These are phyloP conservation scores for Sminthopsis crassicaudata DNA, from an alignment of 2,113 vertebrate species.

Conservation along the genomic window DNA sequence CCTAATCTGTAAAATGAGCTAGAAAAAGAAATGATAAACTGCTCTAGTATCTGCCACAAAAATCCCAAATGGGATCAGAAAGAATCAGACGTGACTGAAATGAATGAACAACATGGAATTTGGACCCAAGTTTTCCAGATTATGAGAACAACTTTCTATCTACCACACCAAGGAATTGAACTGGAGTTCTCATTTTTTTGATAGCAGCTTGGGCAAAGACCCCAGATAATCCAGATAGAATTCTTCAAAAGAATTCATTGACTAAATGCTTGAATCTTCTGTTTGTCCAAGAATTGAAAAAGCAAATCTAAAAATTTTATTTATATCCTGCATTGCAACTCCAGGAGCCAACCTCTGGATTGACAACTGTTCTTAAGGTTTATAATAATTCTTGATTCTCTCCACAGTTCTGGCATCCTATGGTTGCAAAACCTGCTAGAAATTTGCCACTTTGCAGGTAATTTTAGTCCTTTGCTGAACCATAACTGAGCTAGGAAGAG, in stretches of 20 bases:
- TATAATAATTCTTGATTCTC: not conserved
- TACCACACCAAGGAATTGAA: not conserved
- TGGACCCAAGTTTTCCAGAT: too few species aligned
- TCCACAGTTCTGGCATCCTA: not conserved
- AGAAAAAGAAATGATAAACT: too few species aligned
- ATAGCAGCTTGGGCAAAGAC: not conserved
- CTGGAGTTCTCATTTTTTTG: not conserved
- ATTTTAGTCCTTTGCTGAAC: not conserved
- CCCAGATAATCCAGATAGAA: not conserved
- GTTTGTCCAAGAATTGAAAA: not conserved
- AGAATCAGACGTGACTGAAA: too few species aligned
- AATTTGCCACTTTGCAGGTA: not conserved
- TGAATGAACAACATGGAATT: too few species aligned
- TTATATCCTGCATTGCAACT: not conserved
- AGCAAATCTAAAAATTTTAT: not conserved
- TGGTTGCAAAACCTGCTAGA: fast-evolving
- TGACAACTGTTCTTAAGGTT: not conserved
- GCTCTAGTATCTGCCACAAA: too few species aligned
- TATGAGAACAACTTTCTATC: too few species aligned
- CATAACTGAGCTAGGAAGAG: not conserved
- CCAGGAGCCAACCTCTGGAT: not conserved
- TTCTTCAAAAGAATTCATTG: not conserved
- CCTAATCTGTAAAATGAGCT: too few species aligned
- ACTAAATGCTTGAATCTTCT: not conserved
- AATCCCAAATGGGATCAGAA: too few species aligned